A percentile compares a stretch with the other conserved stretches of the same genome.
Conservation (phyloP, 1,140 invertebrate species). For the Heliconius melpomene region DNA sequence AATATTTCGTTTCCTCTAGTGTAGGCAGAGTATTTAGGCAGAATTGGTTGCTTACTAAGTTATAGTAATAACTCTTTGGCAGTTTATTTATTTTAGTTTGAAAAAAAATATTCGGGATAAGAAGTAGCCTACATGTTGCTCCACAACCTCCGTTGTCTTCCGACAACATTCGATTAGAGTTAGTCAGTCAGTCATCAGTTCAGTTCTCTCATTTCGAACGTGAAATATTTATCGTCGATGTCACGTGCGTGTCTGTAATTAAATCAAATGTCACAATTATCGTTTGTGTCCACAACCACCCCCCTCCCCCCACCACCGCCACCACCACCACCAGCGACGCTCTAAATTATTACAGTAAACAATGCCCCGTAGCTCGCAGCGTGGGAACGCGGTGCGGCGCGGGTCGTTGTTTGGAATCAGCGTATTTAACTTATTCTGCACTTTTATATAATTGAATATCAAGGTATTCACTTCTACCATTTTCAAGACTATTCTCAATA, state of each 20-base stretch:
- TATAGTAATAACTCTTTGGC: too few species aligned
- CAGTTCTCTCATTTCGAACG: too few species aligned
- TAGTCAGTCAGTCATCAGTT: too few species aligned
- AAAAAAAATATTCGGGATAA: too few species aligned
- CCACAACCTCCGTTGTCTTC: too few species aligned
- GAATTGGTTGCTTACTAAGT: too few species aligned
- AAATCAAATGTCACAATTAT: slow-evolving; percentile 3
- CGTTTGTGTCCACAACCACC: background rate
- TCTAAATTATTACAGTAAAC: slow-evolving; percentile 1
- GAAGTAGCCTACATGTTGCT: too few species aligned
- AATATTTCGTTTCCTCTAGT: too few species aligned
- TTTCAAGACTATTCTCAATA: background rate
- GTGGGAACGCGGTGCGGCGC: background rate
- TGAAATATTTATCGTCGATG: background rate
- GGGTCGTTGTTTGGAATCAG: background rate
- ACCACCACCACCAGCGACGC: background rate
- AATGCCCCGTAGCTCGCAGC: background rate
- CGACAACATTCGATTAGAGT: too few species aligned
- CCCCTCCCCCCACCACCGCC: too few species aligned
- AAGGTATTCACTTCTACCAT: background rate
- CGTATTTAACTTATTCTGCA: background rate
- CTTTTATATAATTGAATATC: background rate
- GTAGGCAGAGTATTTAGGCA: too few species aligned
- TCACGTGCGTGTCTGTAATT: background rate
- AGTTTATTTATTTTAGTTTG: too few species aligned